Conservation (phyloP, 2,113 vertebrate species). For the Dipodomys merriami region DNA sequence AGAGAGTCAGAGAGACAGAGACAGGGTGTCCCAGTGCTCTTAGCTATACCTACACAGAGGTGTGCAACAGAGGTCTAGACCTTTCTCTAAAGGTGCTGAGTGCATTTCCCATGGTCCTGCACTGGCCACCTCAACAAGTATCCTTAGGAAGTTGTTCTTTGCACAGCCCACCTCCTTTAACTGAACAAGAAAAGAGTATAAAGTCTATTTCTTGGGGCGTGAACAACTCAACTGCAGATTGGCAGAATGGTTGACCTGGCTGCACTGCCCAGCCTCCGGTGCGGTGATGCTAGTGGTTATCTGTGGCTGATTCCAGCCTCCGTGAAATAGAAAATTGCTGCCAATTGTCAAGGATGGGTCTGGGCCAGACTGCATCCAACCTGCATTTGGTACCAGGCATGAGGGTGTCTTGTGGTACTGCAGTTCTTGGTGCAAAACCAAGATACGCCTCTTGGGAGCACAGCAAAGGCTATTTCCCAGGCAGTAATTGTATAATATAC, state of each 20-base stretch:
- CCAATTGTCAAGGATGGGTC: conserved; percentile 13
- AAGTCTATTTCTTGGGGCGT: not conserved
- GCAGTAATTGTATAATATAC: conserved; percentile 62
- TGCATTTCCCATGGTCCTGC: not conserved
- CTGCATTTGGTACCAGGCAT: not conserved
- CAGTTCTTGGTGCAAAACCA: not conserved
- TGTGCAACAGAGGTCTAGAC: too few species aligned
- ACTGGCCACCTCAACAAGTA: not conserved
- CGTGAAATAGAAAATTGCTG: conserved; percentile 31
- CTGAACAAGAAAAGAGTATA: not conserved
- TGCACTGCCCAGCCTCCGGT: not conserved
- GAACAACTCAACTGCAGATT: not conserved
- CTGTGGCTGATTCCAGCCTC: not conserved
- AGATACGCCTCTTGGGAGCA: conserved; percentile 50
- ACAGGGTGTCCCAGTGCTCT: not conserved
- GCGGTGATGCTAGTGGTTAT: not conserved
- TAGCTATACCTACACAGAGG: not conserved
- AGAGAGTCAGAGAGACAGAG: not conserved
- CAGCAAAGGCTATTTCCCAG: conserved; percentile 79
- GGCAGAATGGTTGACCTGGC: not conserved
- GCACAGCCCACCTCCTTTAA: not conserved
- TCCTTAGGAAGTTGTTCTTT: not conserved
- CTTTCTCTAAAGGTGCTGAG: not conserved
- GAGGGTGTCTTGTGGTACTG: not conserved
- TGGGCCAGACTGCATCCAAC: not conserved